Evolutionary conservation across 1,140 invertebrate genomes (phyloP).

Genomic region (Metaphire vulgaris): DNA sequence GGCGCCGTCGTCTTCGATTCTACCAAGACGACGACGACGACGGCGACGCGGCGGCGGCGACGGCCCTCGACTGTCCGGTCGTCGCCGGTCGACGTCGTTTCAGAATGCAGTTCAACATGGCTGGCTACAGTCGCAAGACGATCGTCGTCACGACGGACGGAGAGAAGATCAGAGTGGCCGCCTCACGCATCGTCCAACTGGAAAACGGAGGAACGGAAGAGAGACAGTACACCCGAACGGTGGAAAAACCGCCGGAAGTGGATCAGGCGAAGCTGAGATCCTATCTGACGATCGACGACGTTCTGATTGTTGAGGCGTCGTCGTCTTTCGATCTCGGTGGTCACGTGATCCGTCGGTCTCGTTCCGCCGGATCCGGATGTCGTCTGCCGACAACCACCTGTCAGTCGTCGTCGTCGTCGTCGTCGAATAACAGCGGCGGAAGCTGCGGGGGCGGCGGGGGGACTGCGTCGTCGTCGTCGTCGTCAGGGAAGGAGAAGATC

Average conservation of each 20-base stretch:
- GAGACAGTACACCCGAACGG: conserved; percentile 16
- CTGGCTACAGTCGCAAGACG: conserved; percentile 6
- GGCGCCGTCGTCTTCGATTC: neutral
- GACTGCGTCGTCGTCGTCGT: neutral
- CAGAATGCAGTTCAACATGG: conserved; percentile 27
- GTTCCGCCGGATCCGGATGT: neutral
- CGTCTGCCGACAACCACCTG: neutral
- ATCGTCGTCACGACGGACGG: conserved; percentile 21
- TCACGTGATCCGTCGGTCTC: conserved; percentile 1
- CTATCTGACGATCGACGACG: conserved; percentile 17
- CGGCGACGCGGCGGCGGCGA: conserved; percentile 6
- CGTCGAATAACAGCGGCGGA: neutral
- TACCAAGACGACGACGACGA: conserved; percentile 1
- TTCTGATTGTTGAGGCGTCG: conserved; percentile 21
- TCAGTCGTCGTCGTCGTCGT: conserved; percentile 7
- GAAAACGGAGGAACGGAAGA: neutral
- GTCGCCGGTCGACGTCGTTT: conserved; percentile 13
- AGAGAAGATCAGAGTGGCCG: conserved; percentile 19
- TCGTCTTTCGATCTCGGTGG: neutral
- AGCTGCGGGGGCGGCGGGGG: neutral
- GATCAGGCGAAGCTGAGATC: conserved; percentile 18
- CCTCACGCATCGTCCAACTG: neutral
- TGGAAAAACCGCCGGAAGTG: conserved; percentile 19
- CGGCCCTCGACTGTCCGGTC: conserved; percentile 26
- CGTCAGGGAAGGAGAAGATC: conserved; percentile 22